Percentiles rank a stretch among this genome's conserved stretches.
Conservation (phyloP, 2,888 invertebrate genomes). For the Crepidodera aurea region DNA sequence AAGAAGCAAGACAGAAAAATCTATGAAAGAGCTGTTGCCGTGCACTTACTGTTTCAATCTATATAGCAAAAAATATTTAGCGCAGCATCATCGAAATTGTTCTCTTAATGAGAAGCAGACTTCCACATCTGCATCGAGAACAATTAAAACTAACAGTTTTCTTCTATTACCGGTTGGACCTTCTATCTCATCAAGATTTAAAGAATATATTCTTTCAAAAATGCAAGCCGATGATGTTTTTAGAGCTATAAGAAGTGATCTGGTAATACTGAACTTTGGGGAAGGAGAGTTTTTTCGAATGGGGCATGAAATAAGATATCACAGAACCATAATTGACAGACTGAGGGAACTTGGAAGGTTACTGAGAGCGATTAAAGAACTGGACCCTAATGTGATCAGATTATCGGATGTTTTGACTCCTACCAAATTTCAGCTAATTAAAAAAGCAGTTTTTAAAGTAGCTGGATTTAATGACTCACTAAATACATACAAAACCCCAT, state of each 20-base stretch:
- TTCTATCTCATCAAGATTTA: slow-evolving; percentile 8
- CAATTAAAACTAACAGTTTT: background rate
- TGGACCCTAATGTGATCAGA: slow-evolving; percentile 7
- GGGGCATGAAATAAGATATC: slow-evolving; percentile 12
- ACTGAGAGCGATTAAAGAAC: slow-evolving; percentile 2
- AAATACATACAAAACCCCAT: slow-evolving; percentile 9
- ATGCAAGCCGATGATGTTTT: slow-evolving; percentile 12
- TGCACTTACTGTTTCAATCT: background rate
- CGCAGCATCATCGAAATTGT: background rate
- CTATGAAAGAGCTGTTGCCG: background rate
- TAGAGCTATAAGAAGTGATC: slow-evolving; percentile 5
- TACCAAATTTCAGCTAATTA: slow-evolving; percentile 16
- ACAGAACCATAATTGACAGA: slow-evolving; percentile 18
- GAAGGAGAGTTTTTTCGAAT: slow-evolving; percentile 17
- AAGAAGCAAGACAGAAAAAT: background rate
- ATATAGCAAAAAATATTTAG: background rate
- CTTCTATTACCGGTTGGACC: slow-evolving; percentile 22
- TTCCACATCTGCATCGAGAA: background rate
- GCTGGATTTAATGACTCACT: slow-evolving; percentile 11
- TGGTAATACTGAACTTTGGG: slow-evolving; percentile 12
- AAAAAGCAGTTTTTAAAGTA: slow-evolving; percentile 3
- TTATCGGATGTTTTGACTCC: slow-evolving; percentile 9
- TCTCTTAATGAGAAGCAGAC: background rate
- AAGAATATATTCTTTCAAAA: slow-evolving; percentile 12
- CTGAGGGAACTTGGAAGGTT: slow-evolving; percentile 18